These are phyloP conservation scores for Cromileptes altivelis DNA, from an alignment of 2,113 vertebrate genomes.

Conservation along the genomic window DNA sequence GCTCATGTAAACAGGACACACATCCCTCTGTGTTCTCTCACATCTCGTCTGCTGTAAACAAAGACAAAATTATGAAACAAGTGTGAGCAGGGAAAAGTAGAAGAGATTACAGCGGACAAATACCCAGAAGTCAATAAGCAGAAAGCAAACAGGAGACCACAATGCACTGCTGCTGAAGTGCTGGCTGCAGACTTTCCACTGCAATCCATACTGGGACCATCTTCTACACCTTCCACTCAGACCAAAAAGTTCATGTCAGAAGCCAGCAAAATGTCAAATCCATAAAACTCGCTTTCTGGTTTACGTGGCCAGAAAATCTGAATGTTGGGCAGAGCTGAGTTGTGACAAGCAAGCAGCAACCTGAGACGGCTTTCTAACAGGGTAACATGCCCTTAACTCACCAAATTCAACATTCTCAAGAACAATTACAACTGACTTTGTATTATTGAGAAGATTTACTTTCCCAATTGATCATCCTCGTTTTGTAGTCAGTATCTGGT, in stretches of 20 bases:
- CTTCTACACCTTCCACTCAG: background rate
- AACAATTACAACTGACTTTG: no score
- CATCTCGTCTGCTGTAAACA: background rate
- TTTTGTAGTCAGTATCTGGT: no score
- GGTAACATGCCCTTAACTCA: background rate
- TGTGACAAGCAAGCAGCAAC: background rate
- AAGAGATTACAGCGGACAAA: conserved; percentile 29
- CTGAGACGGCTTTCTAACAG: background rate
- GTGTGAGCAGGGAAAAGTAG: background rate
- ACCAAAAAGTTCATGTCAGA: background rate
- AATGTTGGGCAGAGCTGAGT: background rate
- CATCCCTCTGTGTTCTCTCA: background rate
- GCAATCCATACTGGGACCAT: conserved; percentile 15
- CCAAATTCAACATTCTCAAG: no score
- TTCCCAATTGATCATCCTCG: no score
- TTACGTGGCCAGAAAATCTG: background rate
- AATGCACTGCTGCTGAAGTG: conserved; percentile 13
- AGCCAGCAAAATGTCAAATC: background rate
- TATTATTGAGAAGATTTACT: no score
- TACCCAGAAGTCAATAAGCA: conserved; percentile 25
- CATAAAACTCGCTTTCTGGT: background rate
- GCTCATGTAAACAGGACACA: background rate
- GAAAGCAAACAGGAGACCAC: conserved; percentile 35
- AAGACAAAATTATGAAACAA: conserved; percentile 10
- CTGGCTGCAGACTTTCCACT: background rate